Evolutionary conservation across 1,140 invertebrate genomes (phyloP).

Genomic region (Tetranychus cinnabarinus): DNA sequence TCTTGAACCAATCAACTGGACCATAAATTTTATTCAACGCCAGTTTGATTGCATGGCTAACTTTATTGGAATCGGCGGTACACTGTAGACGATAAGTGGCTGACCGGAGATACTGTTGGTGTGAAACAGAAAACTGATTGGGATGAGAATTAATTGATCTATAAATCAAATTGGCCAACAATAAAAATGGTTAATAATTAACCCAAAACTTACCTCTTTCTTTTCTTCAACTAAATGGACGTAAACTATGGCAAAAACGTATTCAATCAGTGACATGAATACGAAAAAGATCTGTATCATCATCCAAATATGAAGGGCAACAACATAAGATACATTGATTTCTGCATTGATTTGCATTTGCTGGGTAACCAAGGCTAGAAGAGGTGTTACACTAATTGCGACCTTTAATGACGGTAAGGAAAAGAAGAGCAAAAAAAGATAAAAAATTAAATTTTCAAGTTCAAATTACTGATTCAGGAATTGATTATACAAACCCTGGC

Average conservation of each 20-base stretch:
- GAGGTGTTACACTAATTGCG: constrained; percentile 24
- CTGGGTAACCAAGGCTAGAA: constrained; percentile 39
- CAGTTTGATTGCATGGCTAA: not conserved
- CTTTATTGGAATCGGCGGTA: not conserved
- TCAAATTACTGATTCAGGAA: not conserved
- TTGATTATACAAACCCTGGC: constrained; percentile 6
- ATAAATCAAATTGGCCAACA: no score
- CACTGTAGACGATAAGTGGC: not conserved
- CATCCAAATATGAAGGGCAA: constrained; percentile 31
- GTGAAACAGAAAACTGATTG: not conserved
- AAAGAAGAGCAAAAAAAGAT: not conserved
- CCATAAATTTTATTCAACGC: not conserved
- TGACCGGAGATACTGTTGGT: not conserved
- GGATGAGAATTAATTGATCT: not conserved
- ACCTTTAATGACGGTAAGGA: not conserved
- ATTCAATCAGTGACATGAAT: constrained; percentile 55
- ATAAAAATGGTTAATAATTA: no score
- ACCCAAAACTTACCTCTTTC: not conserved
- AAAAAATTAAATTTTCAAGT: not conserved
- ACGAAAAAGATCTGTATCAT: constrained; percentile 52
- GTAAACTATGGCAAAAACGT: constrained; percentile 37
- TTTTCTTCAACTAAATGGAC: not conserved
- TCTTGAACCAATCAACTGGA: not conserved
- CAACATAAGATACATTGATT: constrained; percentile 25
- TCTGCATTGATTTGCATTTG: constrained; percentile 30